phyloP scores from a whole-genome alignment of 2,797 vertebrate species.

The Dicrostonyx torquatus region DNA sequence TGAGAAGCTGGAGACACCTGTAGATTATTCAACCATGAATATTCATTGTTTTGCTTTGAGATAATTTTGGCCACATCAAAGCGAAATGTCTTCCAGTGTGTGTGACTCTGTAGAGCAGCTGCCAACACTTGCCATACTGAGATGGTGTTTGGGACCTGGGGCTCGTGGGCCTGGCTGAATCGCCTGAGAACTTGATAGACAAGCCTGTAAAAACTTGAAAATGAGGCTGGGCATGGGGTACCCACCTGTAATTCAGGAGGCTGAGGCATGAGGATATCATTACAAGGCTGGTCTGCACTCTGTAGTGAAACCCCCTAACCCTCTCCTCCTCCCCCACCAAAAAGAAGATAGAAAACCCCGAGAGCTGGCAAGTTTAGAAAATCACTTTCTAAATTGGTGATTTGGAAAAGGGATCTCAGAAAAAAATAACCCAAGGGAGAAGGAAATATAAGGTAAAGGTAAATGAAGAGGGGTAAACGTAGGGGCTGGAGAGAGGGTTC shows the following conservation, averaged over 20 bases:
- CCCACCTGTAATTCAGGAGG: not conserved
- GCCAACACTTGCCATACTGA: not conserved
- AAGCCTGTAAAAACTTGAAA: not conserved
- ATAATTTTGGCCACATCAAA: not conserved
- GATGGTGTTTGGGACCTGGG: not conserved
- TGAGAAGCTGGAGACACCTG: not conserved
- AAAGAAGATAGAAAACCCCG: not conserved
- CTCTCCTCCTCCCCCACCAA: not conserved
- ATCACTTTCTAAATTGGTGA: not conserved
- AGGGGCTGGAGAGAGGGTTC: not conserved
- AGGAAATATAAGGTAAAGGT: not conserved
- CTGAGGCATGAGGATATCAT: not conserved
- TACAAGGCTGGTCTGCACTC: not conserved
- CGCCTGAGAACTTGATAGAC: conserved; percentile 3
- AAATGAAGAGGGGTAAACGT: not conserved
- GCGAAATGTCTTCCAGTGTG: not conserved
- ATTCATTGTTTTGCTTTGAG: not conserved
- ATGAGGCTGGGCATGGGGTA: not conserved
- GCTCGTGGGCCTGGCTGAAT: not conserved
- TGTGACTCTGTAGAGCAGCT: not conserved
- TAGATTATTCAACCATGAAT: not conserved
- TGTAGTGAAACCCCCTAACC: not conserved
- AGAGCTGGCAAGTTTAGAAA: conserved; percentile 33
- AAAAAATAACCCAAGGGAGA: conserved; percentile 9
- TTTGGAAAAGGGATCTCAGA: not conserved